Evolutionary conservation across 2,797 vertebrate species (phyloP).

Genomic region (Echeneis naucrates): DNA sequence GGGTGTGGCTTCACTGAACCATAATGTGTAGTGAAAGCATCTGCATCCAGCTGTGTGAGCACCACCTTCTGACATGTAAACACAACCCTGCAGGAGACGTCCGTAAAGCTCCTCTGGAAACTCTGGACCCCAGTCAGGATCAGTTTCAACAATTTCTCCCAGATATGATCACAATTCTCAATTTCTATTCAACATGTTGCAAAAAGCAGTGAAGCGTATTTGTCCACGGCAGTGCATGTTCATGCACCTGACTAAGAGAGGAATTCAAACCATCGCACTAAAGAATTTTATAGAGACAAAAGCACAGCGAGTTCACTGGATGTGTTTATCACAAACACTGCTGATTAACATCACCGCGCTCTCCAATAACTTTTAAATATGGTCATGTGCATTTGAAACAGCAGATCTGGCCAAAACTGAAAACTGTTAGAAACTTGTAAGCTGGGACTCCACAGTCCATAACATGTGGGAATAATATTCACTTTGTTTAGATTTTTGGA

Average conservation of each 20-base stretch:
- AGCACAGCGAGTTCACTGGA: slow-evolving; percentile 45
- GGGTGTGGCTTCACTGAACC: slow-evolving; percentile 26
- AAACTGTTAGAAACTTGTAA: slow-evolving; percentile 46
- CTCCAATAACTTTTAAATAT: slow-evolving; percentile 47
- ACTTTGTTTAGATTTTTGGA: slow-evolving; percentile 47
- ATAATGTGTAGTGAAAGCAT: slow-evolving; percentile 29
- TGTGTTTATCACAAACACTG: slow-evolving; percentile 55
- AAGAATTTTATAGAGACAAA: slow-evolving; percentile 49
- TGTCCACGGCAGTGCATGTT: not conserved
- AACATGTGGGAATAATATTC: slow-evolving; percentile 72
- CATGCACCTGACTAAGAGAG: slow-evolving; percentile 58
- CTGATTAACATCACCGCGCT: slow-evolving; percentile 39
- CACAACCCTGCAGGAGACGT: slow-evolving; percentile 26
- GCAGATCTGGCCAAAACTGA: slow-evolving; percentile 41
- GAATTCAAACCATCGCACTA: slow-evolving; percentile 41
- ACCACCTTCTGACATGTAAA: slow-evolving; percentile 49
- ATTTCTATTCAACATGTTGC: slow-evolving; percentile 3
- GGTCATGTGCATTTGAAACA: slow-evolving; percentile 36
- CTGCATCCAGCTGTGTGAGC: slow-evolving; percentile 39
- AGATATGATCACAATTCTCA: not conserved
- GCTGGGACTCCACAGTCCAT: slow-evolving; percentile 22
- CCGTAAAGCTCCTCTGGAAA: slow-evolving; percentile 8
- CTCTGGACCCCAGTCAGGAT: not conserved
- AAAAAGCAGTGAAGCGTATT: slow-evolving; percentile 20
- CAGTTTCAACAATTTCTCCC: slow-evolving; percentile 6